Evolutionary conservation across 2,888 invertebrate species (phyloP).

Genomic region (Emmelina monodactyla): DNA sequence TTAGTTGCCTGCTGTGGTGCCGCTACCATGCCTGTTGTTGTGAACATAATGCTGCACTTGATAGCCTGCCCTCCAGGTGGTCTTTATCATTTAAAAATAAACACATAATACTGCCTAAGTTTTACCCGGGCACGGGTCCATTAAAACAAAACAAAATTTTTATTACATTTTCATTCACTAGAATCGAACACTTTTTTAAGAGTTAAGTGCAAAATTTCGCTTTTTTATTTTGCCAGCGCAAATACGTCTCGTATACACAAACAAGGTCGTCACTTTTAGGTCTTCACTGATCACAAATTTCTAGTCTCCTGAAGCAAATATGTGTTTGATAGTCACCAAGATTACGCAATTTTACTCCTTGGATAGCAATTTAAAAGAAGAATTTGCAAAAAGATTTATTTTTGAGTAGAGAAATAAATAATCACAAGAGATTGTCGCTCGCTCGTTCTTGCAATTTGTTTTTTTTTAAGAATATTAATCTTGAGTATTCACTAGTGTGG

Average conservation of each 20-base stretch:
- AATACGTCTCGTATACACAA: constrained; percentile 32
- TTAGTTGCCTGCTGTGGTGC: constrained; percentile 52
- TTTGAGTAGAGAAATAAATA: no score
- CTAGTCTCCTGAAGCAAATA: no score
- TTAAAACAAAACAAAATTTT: constrained; percentile 4
- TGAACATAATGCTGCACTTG: constrained; percentile 28
- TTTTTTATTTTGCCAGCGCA: constrained; percentile 33
- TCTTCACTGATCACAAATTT: no score
- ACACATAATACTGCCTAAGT: constrained; percentile 46
- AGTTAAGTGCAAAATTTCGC: constrained; percentile 14
- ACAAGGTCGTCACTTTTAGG: constrained; percentile 40
- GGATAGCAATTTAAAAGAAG: no score
- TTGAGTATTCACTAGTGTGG: no score
- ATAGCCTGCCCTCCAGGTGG: constrained; percentile 51
- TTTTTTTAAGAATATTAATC: no score
- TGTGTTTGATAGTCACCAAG: no score
- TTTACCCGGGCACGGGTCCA: constrained; percentile 17
- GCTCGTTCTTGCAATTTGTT: no score
- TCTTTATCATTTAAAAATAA: constrained; percentile 42
- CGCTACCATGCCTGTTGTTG: constrained; percentile 53
- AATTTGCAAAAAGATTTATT: no score
- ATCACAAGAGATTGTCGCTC: no score
- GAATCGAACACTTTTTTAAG: background rate
- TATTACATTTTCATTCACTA: no score
- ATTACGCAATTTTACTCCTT: no score